These are phyloP conservation scores for Melierax canorus DNA, from an alignment of 2,113 vertebrate genomes.

Conservation along the genomic window DNA sequence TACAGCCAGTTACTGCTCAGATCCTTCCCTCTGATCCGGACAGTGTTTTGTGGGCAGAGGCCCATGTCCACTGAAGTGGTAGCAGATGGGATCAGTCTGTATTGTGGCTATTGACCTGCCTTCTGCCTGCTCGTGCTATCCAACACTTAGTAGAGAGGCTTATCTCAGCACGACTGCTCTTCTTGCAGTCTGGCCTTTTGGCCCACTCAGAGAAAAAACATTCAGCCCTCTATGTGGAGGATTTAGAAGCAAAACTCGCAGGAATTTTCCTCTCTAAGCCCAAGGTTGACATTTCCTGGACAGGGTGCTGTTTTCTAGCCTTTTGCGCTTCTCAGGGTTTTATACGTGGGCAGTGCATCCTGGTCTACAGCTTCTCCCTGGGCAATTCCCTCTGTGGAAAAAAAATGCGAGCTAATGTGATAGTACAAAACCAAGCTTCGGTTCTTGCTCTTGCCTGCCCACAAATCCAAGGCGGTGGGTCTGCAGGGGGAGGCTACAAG, in stretches of 20 bases:
- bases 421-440: not conserved
- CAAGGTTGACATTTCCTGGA: not conserved
- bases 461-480: not conserved
- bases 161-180: not conserved
- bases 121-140: not conserved
- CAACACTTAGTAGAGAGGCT: not conserved
- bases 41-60: not conserved
- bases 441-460: not conserved
- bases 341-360: fast-evolving
- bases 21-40: not conserved
- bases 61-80: not conserved
- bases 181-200: not conserved
- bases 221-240: not conserved
- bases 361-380: not conserved
- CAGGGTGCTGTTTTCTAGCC: not conserved
- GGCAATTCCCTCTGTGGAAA: not conserved
- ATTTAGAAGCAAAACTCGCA: not conserved
- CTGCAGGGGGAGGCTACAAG: not conserved
- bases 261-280: not conserved
- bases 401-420: fast-evolving
- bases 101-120: not conserved
- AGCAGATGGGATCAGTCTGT: conserved; percentile 13
- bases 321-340: not conserved
- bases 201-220: not conserved
- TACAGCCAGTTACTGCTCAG: not conserved